Base-by-base conservation (phyloP, 2,113 vertebrate species). In the Hypomesus transpacificus region DNA sequence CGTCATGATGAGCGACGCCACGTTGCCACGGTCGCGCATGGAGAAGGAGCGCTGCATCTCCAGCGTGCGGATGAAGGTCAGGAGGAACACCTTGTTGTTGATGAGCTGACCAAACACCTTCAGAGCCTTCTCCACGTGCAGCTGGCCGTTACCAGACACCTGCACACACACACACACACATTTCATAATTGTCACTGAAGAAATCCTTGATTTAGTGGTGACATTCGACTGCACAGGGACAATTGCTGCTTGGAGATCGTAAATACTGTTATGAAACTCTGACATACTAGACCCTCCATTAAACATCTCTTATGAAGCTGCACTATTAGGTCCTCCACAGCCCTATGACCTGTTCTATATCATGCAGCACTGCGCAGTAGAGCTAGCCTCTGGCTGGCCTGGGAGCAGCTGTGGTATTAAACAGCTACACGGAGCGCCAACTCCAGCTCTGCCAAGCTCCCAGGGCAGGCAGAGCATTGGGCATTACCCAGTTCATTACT, bases 1-100 rank as follows among this genome's bases (percentile, higher is more conserved):
- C 0, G 97, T 98, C 96, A 98, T 98, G 93, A 99, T 98, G 20
- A 99, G 95, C 0, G 97, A 98, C 20, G 97, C 97, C 90, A 98
- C 96, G 39, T 98, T 98, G 85, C 97, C 97, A 0, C 97, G 94
- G 81, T 99, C 97, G 0, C 97, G 93, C 97, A 99, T 99, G 84
- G 97, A 98, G 89, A 99, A 99, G 73, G 96, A 96, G 59, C 97
- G 95, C 90, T 99, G 97, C 71, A 91, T 82, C 84, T 99, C 97
- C 75, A 99, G 91, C 0, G 97, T 99, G 14, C 97, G 95, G 85
- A 99, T 98, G 90, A 99, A 98, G 58, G 95, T 93, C 86, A 98
- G 89, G 87, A 98, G 90, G 90, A 98, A 99, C 67, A 98, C 94
- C 78, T 99, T 99, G 91, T 98, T 99, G 94, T 98, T 98, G 91